A percentile compares a stretch with the other conserved stretches of the same genome.
Conservation (phyloP, 2,797 vertebrate species). For the Galaxias olidus region DNA sequence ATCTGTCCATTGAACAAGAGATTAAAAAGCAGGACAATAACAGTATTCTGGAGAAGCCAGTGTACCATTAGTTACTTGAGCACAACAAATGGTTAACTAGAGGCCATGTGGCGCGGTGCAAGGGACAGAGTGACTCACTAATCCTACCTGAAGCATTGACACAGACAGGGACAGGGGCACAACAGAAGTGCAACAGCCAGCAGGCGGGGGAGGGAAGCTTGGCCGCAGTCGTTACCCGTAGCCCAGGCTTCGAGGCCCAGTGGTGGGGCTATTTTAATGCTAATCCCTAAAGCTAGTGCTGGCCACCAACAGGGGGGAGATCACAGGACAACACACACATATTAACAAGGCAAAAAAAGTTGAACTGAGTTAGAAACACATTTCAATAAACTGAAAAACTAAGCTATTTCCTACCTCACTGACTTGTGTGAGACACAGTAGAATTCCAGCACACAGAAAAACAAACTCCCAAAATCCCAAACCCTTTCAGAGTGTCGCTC, state of each 20-base stretch:
- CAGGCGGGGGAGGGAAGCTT: background rate
- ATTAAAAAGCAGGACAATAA: no score
- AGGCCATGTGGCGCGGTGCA: constrained; percentile 9
- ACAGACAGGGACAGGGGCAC: background rate
- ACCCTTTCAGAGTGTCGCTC: no score
- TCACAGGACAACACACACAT: constrained; percentile 6
- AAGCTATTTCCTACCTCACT: no score
- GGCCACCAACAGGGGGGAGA: constrained; percentile 2
- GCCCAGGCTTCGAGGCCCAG: background rate
- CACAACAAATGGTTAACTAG: background rate
- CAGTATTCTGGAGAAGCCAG: no score
- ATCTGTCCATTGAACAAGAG: no score
- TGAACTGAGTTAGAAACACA: no score
- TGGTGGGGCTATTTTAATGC: constrained; percentile 6
- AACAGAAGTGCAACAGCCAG: constrained; percentile 30
- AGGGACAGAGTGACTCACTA: constrained; percentile 14
- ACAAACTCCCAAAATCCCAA: no score
- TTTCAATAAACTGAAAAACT: no score
- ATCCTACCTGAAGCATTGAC: constrained; percentile 18
- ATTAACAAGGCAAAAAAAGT: background rate
- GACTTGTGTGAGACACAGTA: no score
- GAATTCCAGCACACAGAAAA: no score
- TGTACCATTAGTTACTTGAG: no score
- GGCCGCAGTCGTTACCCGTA: background rate
- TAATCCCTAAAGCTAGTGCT: constrained; percentile 29